These are phyloP conservation scores for Heteromyza rotundicornis DNA, from an alignment of 2,888 invertebrate species.

Conservation along the genomic window DNA sequence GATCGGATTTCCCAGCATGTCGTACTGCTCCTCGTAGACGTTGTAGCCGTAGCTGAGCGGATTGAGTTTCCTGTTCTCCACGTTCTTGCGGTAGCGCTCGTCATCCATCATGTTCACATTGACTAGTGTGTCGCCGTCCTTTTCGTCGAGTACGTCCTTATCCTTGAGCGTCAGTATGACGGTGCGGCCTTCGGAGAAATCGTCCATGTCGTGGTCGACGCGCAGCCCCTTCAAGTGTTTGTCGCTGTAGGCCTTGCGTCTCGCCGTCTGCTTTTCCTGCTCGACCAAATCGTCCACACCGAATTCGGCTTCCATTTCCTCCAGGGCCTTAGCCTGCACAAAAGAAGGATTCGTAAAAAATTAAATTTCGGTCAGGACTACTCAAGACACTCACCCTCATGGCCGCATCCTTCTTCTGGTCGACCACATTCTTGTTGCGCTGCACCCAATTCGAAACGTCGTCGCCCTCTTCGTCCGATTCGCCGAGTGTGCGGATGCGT, in stretches of 20 bases:
- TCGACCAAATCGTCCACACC: constrained; percentile 86
- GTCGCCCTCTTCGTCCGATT: constrained; percentile 77
- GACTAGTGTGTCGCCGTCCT: constrained; percentile 86
- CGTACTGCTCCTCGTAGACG: constrained; percentile 79
- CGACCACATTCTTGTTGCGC: constrained; percentile 76
- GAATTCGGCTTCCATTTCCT: constrained; percentile 95
- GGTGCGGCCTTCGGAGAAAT: constrained; percentile 78
- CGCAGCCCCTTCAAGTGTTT: constrained; percentile 79
- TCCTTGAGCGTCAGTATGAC: constrained; percentile 94
- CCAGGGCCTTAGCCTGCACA: constrained; percentile 84
- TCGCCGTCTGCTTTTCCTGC: constrained; percentile 71
- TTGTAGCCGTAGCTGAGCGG: constrained; percentile 82
- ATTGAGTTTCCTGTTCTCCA: constrained; percentile 83
- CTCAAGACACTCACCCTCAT: constrained; percentile 63
- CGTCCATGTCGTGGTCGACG: constrained; percentile 81
- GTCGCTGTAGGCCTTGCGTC: constrained; percentile 70
- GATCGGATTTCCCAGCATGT: constrained; percentile 71
- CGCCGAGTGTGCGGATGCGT: constrained; percentile 78
- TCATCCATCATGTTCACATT: constrained; percentile 90
- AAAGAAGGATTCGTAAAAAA: not conserved
- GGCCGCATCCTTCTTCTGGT: constrained; percentile 83
- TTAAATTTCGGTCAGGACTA: too few species aligned
- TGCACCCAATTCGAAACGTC: constrained; percentile 82
- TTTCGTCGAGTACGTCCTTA: constrained; percentile 85
- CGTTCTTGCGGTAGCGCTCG: constrained; percentile 84